These are phyloP conservation scores for Drosophila kokeensis DNA, from an alignment of 2,888 invertebrate genomes.

Conservation along the genomic window DNA sequence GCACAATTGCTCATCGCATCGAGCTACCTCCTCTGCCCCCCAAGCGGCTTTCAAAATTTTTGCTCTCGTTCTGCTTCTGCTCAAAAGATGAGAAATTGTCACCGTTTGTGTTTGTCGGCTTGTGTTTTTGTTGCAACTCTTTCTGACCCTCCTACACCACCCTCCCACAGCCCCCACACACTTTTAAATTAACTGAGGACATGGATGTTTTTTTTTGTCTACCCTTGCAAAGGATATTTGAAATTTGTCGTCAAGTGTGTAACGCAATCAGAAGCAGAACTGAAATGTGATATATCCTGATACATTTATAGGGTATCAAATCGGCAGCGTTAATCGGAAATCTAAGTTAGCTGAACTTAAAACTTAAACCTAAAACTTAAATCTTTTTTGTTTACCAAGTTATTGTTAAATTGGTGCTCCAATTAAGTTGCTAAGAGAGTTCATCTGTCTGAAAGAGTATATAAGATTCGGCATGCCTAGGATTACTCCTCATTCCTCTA, in stretches of 20 bases:
- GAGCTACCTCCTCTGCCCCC: constrained; percentile 24
- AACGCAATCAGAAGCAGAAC: not conserved
- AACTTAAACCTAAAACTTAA: not conserved
- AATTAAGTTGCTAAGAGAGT: accelerated
- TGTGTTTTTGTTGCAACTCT: constrained; percentile 46
- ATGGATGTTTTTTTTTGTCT: constrained; percentile 32
- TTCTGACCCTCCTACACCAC: not conserved
- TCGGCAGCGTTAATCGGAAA: not conserved
- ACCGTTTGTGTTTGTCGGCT: constrained; percentile 63
- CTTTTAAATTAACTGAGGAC: constrained; percentile 69
- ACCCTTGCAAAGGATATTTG: not conserved
- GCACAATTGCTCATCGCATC: constrained; percentile 72
- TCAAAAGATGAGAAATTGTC: constrained; percentile 71
- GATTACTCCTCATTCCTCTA: not conserved
- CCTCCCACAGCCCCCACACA: not conserved
- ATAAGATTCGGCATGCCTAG: not conserved
- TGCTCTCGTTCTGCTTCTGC: constrained; percentile 22
- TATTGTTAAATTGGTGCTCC: not conserved
- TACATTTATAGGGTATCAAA: not conserved
- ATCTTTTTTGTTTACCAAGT: not conserved
- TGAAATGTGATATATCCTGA: not conserved
- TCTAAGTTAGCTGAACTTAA: not conserved
- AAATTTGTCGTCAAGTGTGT: not conserved
- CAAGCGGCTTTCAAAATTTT: not conserved
- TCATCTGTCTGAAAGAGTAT: not conserved